Conservation (phyloP, 2,113 vertebrate genomes). For the Daboia siamensis region DNA sequence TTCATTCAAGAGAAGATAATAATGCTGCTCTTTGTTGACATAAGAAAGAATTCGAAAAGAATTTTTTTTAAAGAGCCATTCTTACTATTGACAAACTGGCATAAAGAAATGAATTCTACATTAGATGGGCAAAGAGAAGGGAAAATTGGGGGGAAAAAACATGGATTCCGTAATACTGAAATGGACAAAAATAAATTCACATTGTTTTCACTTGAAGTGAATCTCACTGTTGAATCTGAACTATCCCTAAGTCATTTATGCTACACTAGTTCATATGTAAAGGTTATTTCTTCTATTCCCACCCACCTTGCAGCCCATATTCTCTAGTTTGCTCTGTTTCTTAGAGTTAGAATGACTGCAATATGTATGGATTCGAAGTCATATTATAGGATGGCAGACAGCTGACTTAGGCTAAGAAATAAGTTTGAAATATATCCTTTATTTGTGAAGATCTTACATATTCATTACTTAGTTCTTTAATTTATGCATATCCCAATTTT, state of each 20-base stretch:
- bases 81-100: slow-evolving; percentile 53
- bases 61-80: slow-evolving; percentile 48
- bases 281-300: not conserved
- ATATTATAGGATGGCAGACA: not conserved
- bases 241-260: not conserved
- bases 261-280: slow-evolving; percentile 19
- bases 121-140: slow-evolving; percentile 57
- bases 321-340: not conserved
- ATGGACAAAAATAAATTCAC: slow-evolving; percentile 26
- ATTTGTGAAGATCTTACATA: not conserved
- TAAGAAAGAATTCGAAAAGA: slow-evolving; percentile 66
- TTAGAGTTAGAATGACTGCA: slow-evolving; percentile 25
- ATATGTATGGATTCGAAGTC: not conserved
- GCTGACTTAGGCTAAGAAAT: not conserved
- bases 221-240: not conserved
- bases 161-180: slow-evolving; percentile 53
- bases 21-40: slow-evolving; percentile 49
- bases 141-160: slow-evolving; percentile 36
- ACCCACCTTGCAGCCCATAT: not conserved
- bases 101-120: slow-evolving; percentile 63
- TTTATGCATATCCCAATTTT: not conserved
- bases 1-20: slow-evolving; percentile 31
- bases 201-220: not conserved
- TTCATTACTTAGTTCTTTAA: not conserved
- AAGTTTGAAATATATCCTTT: not conserved